phyloP scores from a whole-genome alignment of 1,140 invertebrate genomes.

The Eumeta japonica region DNA sequence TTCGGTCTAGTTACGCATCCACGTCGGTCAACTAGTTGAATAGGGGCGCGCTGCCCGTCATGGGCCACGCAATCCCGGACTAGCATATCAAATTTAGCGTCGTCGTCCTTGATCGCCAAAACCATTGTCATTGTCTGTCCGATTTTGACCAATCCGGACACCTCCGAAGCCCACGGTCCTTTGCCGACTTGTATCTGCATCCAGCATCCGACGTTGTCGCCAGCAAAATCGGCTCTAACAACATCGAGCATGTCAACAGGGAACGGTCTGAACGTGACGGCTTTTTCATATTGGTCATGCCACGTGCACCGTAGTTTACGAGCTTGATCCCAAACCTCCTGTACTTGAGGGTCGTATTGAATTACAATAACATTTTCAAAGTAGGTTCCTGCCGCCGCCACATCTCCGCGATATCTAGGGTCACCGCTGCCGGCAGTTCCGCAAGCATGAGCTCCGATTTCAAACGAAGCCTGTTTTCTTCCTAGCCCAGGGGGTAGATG shows the following conservation, averaged over 20 bases:
- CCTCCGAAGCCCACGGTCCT: slow-evolving; percentile 93
- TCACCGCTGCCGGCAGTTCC: slow-evolving; percentile 89
- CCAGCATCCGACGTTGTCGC: slow-evolving; percentile 94
- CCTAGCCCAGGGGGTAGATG: slow-evolving; percentile 86
- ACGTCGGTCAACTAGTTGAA: slow-evolving; percentile 89
- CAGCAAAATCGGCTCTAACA: slow-evolving; percentile 89
- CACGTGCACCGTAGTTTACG: slow-evolving; percentile 89
- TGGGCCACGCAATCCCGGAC: slow-evolving; percentile 93
- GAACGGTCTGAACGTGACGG: slow-evolving; percentile 91
- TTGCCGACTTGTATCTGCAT: slow-evolving; percentile 94
- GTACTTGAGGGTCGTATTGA: slow-evolving; percentile 92
- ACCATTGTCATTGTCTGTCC: slow-evolving; percentile 98
- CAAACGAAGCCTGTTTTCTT: slow-evolving; percentile 82
- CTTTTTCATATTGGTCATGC: slow-evolving; percentile 95
- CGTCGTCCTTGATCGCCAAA: slow-evolving; percentile 91
- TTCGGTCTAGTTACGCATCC: slow-evolving; percentile 90
- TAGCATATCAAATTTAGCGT: slow-evolving; percentile 94
- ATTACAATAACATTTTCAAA: slow-evolving; percentile 94
- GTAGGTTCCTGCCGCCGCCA: slow-evolving; percentile 85
- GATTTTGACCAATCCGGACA: slow-evolving; percentile 91
- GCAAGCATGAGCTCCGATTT: slow-evolving; percentile 87
- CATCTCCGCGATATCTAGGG: slow-evolving; percentile 79
- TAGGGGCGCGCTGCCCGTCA: slow-evolving; percentile 91
- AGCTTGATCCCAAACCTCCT: slow-evolving; percentile 96
- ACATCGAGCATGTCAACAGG: slow-evolving; percentile 94